These are phyloP conservation scores for Malurus cyaneus DNA, from an alignment of 2,113 vertebrate species.

Conservation along the genomic window DNA sequence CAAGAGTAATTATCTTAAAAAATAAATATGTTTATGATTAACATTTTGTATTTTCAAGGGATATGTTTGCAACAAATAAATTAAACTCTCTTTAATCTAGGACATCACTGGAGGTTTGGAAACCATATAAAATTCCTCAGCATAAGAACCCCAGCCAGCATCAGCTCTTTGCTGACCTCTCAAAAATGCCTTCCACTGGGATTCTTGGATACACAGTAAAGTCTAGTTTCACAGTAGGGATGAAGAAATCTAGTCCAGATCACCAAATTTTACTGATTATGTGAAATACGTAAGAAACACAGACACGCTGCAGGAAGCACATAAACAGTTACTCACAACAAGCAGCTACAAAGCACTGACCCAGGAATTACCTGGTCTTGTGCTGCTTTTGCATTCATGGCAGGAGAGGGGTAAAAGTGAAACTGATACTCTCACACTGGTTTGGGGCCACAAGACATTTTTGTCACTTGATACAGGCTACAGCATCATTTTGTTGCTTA, in stretches of 20 bases:
- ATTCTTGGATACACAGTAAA: background rate
- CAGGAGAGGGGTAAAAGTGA: background rate
- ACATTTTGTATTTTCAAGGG: constrained; percentile 45
- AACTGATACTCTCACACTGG: background rate
- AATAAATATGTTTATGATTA: constrained; percentile 63
- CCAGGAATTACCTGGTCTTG: background rate
- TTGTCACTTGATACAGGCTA: background rate
- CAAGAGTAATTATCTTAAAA: constrained; percentile 35
- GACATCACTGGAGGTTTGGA: background rate
- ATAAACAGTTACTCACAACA: background rate
- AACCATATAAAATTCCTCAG: background rate
- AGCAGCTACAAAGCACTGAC: background rate
- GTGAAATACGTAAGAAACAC: background rate
- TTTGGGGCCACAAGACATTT: background rate
- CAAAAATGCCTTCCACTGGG: background rate
- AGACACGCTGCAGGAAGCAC: background rate
- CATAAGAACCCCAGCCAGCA: background rate
- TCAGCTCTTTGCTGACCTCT: background rate
- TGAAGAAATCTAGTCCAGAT: background rate
- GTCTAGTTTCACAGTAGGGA: background rate
- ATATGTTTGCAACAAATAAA: constrained; percentile 39
- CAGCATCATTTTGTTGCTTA: background rate
- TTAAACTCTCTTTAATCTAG: background rate
- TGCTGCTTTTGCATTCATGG: background rate
- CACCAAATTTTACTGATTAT: background rate